A percentile compares a stretch with the other conserved stretches of the same genome.
Conservation (phyloP, 2,113 vertebrate genomes). For the Merops nubicus region DNA sequence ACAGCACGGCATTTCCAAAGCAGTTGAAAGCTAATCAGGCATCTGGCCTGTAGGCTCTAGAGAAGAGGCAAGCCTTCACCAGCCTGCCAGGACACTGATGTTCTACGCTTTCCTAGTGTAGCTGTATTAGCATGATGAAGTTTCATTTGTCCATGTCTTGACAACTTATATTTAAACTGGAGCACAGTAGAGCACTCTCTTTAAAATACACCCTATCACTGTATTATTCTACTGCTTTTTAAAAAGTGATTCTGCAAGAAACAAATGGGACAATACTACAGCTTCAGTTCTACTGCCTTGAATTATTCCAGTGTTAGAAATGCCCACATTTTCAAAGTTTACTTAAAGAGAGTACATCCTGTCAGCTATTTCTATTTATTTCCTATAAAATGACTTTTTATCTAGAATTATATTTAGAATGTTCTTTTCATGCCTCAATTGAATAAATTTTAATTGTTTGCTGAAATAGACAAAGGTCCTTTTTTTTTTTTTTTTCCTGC, state of each 20-base stretch:
- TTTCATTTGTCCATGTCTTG: background rate
- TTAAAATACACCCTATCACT: background rate
- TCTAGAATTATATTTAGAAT: background rate
- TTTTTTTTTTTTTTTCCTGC: background rate
- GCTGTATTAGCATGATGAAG: background rate
- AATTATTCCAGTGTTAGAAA: background rate
- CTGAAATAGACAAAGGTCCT: background rate
- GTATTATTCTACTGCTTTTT: background rate
- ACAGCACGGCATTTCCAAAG: background rate
- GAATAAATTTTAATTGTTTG: background rate
- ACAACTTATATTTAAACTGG: background rate
- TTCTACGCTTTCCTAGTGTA: background rate
- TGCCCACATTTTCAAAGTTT: background rate
- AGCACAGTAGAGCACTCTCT: background rate
- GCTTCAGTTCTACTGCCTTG: background rate
- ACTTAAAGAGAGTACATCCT: background rate
- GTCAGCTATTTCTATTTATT: background rate
- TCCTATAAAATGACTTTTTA: background rate
- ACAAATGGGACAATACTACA: background rate
- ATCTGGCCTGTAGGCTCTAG: background rate
- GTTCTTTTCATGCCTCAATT: background rate
- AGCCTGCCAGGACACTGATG: background rate
- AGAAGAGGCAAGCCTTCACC: background rate
- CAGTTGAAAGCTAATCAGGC: background rate
- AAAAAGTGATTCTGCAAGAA: background rate